Conservation (phyloP, 2,888 invertebrate genomes). For the Cephus rjabovi region DNA sequence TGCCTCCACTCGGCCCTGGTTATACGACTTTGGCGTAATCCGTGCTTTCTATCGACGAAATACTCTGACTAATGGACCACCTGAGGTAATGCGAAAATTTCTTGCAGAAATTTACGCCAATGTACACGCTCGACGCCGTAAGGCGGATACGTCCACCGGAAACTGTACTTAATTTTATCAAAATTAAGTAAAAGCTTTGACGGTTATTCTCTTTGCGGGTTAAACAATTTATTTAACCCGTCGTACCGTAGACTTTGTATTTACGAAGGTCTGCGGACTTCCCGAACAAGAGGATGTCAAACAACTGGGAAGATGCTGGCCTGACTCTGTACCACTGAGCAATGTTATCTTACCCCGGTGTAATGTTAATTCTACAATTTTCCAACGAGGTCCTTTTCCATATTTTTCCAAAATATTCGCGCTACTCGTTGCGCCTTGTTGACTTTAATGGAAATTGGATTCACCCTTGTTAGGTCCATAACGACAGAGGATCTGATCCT, state of each 20-base stretch:
- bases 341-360: neutral
- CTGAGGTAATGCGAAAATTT: neutral
- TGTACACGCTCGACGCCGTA: neutral
- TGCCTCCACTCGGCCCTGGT: neutral
- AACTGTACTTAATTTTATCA: neutral
- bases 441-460: slow-evolving; percentile 33
- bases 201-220: neutral
- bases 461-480: neutral
- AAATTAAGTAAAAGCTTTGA: neutral
- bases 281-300: slow-evolving; percentile 46
- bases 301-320: slow-evolving; percentile 23
- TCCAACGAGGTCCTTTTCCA: neutral
- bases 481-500: neutral
- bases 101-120: neutral
- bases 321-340: neutral
- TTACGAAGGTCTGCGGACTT: slow-evolving; percentile 31
- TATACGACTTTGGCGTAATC: neutral
- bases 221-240: neutral
- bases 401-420: neutral
- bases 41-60: neutral
- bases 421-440: slow-evolving; percentile 18
- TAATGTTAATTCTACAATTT: slow-evolving; percentile 1
- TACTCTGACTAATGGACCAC: neutral
- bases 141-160: neutral
- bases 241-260: slow-evolving; percentile 24